Evolutionary conservation across 2,888 invertebrate genomes (phyloP).

Genomic region (Operophtera brumata): DNA sequence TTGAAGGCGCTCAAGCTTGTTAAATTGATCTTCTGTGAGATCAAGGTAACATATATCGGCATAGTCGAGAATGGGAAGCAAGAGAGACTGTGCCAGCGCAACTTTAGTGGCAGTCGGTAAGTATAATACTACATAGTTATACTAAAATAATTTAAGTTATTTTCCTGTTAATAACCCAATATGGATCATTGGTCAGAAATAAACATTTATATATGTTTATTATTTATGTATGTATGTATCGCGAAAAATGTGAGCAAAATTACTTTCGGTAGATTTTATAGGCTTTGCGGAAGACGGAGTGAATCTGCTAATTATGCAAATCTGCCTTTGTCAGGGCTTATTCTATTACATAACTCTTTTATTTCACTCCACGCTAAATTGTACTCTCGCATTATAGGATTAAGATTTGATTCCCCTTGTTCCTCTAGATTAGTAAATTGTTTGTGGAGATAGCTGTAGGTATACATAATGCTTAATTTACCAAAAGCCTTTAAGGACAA

Average conservation of each 20-base stretch:
- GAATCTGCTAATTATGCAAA: conserved; percentile 47
- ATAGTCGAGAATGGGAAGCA: no score
- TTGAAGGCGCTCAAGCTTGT: no score
- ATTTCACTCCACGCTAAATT: conserved; percentile 28
- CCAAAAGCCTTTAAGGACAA: no score
- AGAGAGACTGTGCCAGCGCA: no score
- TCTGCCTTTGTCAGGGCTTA: conserved; percentile 46
- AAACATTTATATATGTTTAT: no score
- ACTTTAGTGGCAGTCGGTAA: no score
- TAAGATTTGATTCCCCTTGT: conserved; percentile 21
- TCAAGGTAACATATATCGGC: no score
- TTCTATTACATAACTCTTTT: conserved; percentile 42
- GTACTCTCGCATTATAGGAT: conserved; percentile 17
- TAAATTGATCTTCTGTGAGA: no score
- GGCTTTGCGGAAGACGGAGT: conserved; percentile 38
- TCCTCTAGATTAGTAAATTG: conserved; percentile 9
- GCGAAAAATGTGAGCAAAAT: conserved; percentile 25
- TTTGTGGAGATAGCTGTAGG: neutral
- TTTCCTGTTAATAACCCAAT: no score
- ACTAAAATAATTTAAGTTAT: no score
- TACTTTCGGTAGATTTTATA: conserved; percentile 32
- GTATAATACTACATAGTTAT: no score
- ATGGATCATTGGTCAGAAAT: no score
- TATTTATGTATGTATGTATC: conserved; percentile 22
- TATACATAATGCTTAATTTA: conserved; percentile 2